Base-by-base conservation (phyloP, 2,797 vertebrate species). In the Mallotus villosus region DNA sequence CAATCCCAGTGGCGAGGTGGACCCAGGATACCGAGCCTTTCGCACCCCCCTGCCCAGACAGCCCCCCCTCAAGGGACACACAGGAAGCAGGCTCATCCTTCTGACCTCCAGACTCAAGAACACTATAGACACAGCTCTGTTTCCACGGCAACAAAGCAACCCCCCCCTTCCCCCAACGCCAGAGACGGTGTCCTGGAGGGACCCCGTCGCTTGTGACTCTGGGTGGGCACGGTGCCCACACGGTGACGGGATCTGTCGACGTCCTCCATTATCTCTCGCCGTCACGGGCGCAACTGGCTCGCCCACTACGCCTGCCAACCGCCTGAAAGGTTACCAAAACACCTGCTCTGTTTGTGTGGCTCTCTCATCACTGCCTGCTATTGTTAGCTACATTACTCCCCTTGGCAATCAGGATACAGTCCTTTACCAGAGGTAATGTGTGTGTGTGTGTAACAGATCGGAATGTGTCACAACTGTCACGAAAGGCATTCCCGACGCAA, bases 251-350 rank as follows among this genome's bases (percentile, higher is more conserved):
- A 83, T 84, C 74, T 79, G 68, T 68, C 68, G 82, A 79, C 74
- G 77, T 77, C 82, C 75, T 68, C 14, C 67, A 81, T 79, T 81
- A 68, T 76, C 51, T 24, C 24, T 25, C 58, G 79, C 71, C 68
- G 79, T 72, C 68, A 79, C 78, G 77, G 77, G 67, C 82, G 51
- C 29, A 85, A 74, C 79, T 80, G 83, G 81, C 79, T 71, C 57
- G 71, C 73, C 41, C 60, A 78, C 67, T 65, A 58, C 60, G 53
- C 66, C 75, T 78, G 75, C 80, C 78, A 86, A 82, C 71, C 24
- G 74, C 64, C 57, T 70, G 62, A 64, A 81, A 79, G 22, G 72
- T 77, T 82, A 82, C 81, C 70, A 82, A 63, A 86, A 84, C 85
- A 81, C 5, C 67, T 53, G n/a, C 32, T 37, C 19, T 41, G n/a